Evolutionary conservation across 2,113 vertebrate genomes (phyloP).

Genomic region (Microtus montanus): DNA sequence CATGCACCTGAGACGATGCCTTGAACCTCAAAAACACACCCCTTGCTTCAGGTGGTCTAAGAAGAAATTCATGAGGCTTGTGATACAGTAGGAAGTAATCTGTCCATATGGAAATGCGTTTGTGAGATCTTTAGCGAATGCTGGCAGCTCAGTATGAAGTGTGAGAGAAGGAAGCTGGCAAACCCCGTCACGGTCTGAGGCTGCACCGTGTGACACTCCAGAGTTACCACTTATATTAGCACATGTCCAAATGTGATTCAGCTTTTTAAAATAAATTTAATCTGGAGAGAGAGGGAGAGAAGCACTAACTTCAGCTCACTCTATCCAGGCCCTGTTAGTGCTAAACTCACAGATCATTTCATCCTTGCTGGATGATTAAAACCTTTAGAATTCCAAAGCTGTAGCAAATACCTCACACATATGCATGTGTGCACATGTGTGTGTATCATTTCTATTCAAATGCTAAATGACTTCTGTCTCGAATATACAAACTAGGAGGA

Average conservation of each 20-base stretch:
- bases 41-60: not conserved
- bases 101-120: not conserved
- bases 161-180: not conserved
- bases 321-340: not conserved
- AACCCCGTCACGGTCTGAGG: not conserved
- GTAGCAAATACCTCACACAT: not conserved
- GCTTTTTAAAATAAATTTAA: not conserved
- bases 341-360: not conserved
- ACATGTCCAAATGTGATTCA: not conserved
- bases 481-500: too few relatives aligned
- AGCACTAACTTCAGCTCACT: not conserved
- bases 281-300: not conserved
- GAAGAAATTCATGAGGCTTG: not conserved
- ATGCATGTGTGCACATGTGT: too few relatives aligned
- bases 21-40: not conserved
- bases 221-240: not conserved
- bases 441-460: too few relatives aligned
- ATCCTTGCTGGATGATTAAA: not conserved
- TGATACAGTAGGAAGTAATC: not conserved
- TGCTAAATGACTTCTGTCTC: too few relatives aligned
- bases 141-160: not conserved
- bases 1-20: not conserved
- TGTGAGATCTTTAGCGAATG: not conserved
- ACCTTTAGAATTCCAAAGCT: not conserved
- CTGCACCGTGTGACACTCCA: accelerated